These are phyloP conservation scores for Campoplex capitator DNA, from an alignment of 2,888 invertebrate genomes.

Conservation along the genomic window DNA sequence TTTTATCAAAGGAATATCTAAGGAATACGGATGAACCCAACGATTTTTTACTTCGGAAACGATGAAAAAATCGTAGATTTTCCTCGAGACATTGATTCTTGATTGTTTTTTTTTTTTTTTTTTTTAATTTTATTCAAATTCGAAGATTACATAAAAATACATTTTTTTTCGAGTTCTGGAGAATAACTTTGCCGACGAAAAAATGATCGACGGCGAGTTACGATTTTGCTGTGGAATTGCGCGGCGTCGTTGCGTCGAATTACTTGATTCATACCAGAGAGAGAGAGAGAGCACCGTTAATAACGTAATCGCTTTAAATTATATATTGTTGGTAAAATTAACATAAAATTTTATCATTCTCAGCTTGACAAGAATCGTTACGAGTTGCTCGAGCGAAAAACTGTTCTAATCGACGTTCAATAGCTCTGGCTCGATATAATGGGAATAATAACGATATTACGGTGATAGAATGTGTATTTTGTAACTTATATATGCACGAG, in stretches of 20 bases:
- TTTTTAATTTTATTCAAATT: not conserved
- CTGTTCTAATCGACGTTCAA: not conserved
- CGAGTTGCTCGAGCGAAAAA: not conserved
- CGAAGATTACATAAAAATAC: not conserved
- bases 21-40: not conserved
- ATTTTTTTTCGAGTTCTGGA: too few species aligned
- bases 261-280: too few species aligned
- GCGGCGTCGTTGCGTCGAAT: not conserved
- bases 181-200: not conserved
- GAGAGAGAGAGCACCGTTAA: not conserved
- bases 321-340: not conserved
- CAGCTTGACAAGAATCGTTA: not conserved
- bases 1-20: too few species aligned
- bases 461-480: slow-evolving; percentile 21
- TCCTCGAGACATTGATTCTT: too few species aligned
- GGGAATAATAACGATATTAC: slow-evolving; percentile 21
- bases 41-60: too few species aligned
- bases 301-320: not conserved
- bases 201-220: not conserved
- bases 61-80: too few species aligned
- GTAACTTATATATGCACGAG: not conserved
- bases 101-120: too few species aligned
- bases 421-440: not conserved
- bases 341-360: not conserved
- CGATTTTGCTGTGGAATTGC: not conserved